Conservation (phyloP, 2,797 vertebrate genomes). For the Vespertilio murinus region DNA sequence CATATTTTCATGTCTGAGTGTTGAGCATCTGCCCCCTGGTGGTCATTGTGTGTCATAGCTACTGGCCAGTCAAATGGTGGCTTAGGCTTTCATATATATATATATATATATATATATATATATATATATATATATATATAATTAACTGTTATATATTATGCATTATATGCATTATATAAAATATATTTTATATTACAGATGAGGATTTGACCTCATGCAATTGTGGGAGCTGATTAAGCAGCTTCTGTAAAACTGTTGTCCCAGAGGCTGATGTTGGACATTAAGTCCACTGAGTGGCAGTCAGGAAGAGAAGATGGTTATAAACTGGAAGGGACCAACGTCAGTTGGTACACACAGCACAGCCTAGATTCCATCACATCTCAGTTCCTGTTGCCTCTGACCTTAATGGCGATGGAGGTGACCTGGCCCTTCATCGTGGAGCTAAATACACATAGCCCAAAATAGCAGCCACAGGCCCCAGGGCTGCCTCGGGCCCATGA, state of each 20-base stretch:
- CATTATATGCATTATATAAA: neutral
- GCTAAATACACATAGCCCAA: neutral
- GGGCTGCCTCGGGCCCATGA: neutral
- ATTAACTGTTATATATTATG: neutral
- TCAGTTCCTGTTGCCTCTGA: neutral
- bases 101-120: neutral
- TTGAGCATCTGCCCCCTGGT: no score
- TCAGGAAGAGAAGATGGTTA: neutral
- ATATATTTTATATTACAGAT: neutral
- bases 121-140: neutral
- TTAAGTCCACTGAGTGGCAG: neutral
- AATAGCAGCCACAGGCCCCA: neutral
- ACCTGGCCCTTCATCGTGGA: neutral
- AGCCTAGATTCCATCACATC: neutral
- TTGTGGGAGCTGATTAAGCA: neutral
- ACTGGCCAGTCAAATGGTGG: no score
- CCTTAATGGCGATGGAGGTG: neutral
- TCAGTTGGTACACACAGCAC: neutral
- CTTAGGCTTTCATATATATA: no score
- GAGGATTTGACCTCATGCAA: neutral
- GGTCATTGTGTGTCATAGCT: no score
- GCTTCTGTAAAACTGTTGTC: neutral
- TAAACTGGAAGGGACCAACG: accelerated
- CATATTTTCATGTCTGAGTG: no score
- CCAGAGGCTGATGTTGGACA: neutral